phyloP scores from a whole-genome alignment of 2,888 invertebrate genomes.

The Eulithis testata region DNA sequence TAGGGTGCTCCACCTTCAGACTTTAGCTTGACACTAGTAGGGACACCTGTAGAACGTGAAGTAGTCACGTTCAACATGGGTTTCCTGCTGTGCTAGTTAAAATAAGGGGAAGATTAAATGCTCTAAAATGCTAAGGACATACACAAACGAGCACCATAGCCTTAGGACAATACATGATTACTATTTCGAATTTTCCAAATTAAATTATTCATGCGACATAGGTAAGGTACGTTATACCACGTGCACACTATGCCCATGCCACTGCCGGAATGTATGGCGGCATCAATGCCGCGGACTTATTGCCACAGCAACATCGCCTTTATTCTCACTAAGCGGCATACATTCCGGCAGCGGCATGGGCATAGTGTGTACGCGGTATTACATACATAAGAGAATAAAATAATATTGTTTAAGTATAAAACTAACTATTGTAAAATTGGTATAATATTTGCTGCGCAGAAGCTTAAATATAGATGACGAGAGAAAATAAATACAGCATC shows the following conservation, averaged over 20 bases:
- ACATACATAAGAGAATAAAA: slow-evolving; percentile 1
- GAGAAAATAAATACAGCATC: background rate
- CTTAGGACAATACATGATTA: slow-evolving; percentile 8
- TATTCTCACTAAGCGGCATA: no score
- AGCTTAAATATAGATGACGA: background rate
- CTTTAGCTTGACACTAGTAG: no score
- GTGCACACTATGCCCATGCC: no score
- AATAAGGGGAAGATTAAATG: slow-evolving; percentile 64
- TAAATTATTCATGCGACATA: slow-evolving; percentile 14
- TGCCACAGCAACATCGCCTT: no score
- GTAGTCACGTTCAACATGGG: background rate
- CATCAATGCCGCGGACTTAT: no score
- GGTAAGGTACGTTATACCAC: no score
- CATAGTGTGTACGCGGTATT: no score
- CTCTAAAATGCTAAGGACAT: slow-evolving; percentile 76
- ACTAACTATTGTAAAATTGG: background rate
- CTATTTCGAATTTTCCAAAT: background rate
- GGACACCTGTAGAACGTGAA: no score
- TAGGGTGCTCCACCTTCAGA: no score
- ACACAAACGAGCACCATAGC: slow-evolving; percentile 68
- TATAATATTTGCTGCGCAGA: slow-evolving; percentile 7
- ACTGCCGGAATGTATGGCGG: no score
- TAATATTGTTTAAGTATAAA: slow-evolving; percentile 4
- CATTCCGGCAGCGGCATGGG: no score
- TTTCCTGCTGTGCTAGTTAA: background rate